Base-by-base conservation (phyloP, 2,888 invertebrate species). In the Conus canariensis region DNA sequence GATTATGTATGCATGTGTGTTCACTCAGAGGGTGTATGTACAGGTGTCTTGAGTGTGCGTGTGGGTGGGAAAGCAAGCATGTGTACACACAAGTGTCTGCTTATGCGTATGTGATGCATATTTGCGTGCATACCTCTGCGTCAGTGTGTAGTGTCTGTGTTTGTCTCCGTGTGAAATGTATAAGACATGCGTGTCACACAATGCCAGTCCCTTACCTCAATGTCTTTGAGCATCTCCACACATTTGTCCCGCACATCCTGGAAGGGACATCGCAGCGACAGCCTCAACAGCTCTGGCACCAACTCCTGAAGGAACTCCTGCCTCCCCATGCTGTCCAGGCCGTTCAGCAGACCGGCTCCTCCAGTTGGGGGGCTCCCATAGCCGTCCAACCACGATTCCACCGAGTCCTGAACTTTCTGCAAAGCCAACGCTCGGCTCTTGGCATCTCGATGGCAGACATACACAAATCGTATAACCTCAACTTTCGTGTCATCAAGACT, bases 221-320 rank as follows among this genome's bases (percentile, higher is more conserved):
- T 97, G 95, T 97, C 97, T 93, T 97, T 96, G 93, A 97, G 96
- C 94, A 97, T 97, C 94, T 97, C 97, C 91, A 96, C 96, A 94
- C 97, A 97, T 94, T 97, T 97, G 93, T 97, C 97, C 92, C 97
- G 96, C 90, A 97, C 97, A 94, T 97, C 97, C 91, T 96, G 96
- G 93, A 97, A 97, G 19, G 97, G 97, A 94, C 97, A 97, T 95
- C 97, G 97, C 92, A 97, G 96, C 90, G 97, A 97, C 91, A 97
- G 96, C 93, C 97, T 96, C 90, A 97, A 96, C 92, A 97, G 97
- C 92, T 97, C 97, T 70, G 97, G 97, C 92, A 97, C 96, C 95
- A 97, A 97, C 86, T 93, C 92, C 56, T 70, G 96, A 94, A 90
- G 97, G 96, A 88, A 97, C 95, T 92, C 97, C 97, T 58, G 97